Percentiles rank a stretch among this genome's conserved stretches.
Evolutionary conservation across 2,113 vertebrate species (phyloP).

Genomic region (Triplophysa tibetana): DNA sequence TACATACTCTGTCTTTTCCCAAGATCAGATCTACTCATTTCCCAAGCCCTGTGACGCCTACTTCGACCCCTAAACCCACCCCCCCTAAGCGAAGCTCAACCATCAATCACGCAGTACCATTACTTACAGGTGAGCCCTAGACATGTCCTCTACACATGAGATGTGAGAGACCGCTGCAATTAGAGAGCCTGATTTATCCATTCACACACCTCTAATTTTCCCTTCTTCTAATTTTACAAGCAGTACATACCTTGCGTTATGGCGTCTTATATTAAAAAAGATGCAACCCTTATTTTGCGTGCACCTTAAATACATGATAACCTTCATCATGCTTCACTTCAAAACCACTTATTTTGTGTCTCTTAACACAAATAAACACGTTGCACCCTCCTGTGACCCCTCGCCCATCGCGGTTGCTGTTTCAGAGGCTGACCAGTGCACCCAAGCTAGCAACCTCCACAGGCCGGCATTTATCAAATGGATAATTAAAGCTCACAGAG

Average conservation of each 20-base stretch:
- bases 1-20: constrained; percentile 9
- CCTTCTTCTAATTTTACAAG: constrained; percentile 24
- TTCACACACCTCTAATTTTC: constrained; percentile 1
- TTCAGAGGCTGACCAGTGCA: constrained; percentile 10
- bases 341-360: not conserved
- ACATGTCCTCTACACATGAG: constrained; percentile 45
- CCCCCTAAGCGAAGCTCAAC: constrained; percentile 14
- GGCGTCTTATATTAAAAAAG: constrained; percentile 21
- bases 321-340: not conserved
- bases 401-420: not conserved
- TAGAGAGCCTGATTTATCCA: constrained; percentile 45
- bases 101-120: constrained; percentile 51
- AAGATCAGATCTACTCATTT: constrained; percentile 14
- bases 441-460: constrained; percentile 13
- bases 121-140: constrained; percentile 50
- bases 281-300: not conserved
- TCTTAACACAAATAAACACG: not conserved
- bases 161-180: constrained; percentile 37
- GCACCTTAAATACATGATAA: constrained; percentile 30
- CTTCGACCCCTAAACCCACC: not conserved
- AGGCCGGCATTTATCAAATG: constrained; percentile 43
- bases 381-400: not conserved
- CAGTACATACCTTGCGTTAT: constrained; percentile 4
- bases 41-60: constrained; percentile 22
- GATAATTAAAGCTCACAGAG: constrained; percentile 43